Percentiles rank a stretch among this genome's conserved stretches.
Conservation (phyloP, 2,797 vertebrate species). For the Anabacerthia variegaticeps region DNA sequence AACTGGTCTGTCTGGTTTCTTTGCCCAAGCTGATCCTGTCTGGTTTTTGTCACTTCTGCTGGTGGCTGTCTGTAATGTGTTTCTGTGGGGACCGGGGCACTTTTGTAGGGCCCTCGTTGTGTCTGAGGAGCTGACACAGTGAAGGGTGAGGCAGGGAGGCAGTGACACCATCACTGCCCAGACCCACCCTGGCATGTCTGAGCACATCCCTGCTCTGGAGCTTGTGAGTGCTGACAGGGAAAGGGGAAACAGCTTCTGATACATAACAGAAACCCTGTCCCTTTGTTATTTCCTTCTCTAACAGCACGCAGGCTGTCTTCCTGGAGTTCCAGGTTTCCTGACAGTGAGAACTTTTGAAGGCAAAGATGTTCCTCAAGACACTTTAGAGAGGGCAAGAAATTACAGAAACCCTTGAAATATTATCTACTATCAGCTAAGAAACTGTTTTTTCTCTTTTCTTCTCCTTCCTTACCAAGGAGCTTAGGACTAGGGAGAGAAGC, state of each 20-base stretch:
- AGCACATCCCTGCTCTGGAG: neutral
- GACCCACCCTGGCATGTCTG: neutral
- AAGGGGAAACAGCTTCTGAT: neutral
- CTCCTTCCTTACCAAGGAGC: neutral
- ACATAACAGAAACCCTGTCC: neutral
- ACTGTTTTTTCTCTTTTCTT: neutral
- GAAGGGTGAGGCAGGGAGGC: neutral
- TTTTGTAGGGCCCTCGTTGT: neutral
- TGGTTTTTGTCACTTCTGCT: neutral
- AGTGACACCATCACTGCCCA: neutral
- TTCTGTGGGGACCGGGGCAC: neutral
- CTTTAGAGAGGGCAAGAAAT: neutral
- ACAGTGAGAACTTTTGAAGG: neutral
- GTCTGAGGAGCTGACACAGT: fast-evolving
- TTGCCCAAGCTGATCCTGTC: neutral
- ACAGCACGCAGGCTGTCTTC: neutral
- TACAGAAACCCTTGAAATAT: neutral
- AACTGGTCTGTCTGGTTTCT: neutral
- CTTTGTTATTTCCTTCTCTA: neutral
- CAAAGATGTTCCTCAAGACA: neutral
- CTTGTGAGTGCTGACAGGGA: neutral
- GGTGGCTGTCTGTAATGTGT: fast-evolving
- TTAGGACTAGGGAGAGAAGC: neutral
- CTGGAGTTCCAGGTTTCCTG: neutral
- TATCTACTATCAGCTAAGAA: neutral